phyloP scores from a whole-genome alignment of 2,888 invertebrate genomes.

The Drosophila yooni region DNA sequence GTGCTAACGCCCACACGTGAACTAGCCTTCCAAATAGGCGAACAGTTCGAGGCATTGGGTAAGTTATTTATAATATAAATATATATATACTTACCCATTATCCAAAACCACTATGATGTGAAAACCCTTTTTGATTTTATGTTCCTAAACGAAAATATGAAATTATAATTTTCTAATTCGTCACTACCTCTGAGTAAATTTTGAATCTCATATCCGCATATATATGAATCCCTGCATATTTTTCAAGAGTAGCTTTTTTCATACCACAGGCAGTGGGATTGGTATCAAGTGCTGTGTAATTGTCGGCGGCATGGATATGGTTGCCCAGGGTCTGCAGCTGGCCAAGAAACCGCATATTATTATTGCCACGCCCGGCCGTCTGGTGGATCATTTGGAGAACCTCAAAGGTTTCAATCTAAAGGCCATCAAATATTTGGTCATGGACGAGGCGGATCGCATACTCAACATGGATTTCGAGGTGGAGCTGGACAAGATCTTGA shows the following conservation, averaged over 20 bases:
- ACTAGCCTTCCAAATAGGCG: slow-evolving; percentile 98
- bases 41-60: slow-evolving; percentile 99
- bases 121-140: slow-evolving; percentile 69
- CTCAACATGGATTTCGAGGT: slow-evolving; percentile 99
- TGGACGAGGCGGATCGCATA: slow-evolving; percentile 99
- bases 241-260: neutral
- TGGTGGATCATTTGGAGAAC: slow-evolving; percentile 98
- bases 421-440: slow-evolving; percentile 95
- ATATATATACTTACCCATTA: neutral
- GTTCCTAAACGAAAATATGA: slow-evolving; percentile 68
- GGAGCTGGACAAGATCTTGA: slow-evolving; percentile 98
- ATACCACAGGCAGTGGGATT: slow-evolving; percentile 90
- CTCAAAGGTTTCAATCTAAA: slow-evolving; percentile 98
- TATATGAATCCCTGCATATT: neutral
- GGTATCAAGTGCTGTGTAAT: slow-evolving; percentile 98
- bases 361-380: slow-evolving; percentile 97
- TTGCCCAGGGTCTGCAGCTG: slow-evolving; percentile 94
- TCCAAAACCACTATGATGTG: slow-evolving; percentile 73
- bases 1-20: slow-evolving; percentile 98
- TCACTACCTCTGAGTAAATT: slow-evolving; percentile 84
- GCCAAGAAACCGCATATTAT: slow-evolving; percentile 99
- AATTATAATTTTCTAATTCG: slow-evolving; percentile 79
- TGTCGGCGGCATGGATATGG: slow-evolving; percentile 99
- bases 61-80: slow-evolving; percentile 66
- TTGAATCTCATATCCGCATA: fast-evolving